Percentiles rank a stretch among this genome's conserved stretches.
Evolutionary conservation across 2,797 vertebrate genomes (phyloP).

Genomic region (Hirundo rustica): DNA sequence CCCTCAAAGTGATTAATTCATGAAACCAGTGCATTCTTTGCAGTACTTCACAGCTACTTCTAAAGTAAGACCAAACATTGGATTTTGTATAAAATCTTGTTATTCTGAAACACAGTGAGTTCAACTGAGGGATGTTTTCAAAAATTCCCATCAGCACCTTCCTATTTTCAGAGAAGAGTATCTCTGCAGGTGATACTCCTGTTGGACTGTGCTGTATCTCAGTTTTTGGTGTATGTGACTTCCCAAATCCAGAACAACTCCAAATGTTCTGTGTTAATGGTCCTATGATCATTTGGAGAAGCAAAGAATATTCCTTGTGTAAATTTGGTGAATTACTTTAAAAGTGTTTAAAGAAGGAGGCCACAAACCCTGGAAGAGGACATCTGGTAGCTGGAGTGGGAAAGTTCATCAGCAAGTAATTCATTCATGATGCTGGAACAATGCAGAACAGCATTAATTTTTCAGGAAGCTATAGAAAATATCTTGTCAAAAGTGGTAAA

Average conservation of each 20-base stretch:
- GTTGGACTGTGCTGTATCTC: not conserved
- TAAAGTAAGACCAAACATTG: not conserved
- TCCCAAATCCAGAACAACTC: not conserved
- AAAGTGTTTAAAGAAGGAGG: not conserved
- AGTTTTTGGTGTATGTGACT: not conserved
- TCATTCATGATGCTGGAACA: not conserved
- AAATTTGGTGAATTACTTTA: not conserved
- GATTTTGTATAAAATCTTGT: not conserved
- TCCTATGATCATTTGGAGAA: not conserved
- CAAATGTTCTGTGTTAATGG: not conserved
- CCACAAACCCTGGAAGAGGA: not conserved
- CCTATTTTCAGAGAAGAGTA: not conserved
- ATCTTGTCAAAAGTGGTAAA: not conserved
- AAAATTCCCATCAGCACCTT: not conserved
- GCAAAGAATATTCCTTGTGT: not conserved
- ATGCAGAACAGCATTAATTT: not conserved
- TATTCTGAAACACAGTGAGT: not conserved
- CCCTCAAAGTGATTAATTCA: fast-evolving
- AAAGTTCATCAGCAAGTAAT: not conserved
- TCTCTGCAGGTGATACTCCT: not conserved
- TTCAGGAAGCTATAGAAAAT: not conserved
- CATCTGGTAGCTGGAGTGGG: not conserved
- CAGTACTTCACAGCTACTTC: not conserved
- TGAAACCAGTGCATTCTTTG: not conserved
- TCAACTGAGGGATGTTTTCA: not conserved